These are phyloP conservation scores for Tribolium castaneum DNA, from an alignment of 1,140 invertebrate species.

Conservation along the genomic window DNA sequence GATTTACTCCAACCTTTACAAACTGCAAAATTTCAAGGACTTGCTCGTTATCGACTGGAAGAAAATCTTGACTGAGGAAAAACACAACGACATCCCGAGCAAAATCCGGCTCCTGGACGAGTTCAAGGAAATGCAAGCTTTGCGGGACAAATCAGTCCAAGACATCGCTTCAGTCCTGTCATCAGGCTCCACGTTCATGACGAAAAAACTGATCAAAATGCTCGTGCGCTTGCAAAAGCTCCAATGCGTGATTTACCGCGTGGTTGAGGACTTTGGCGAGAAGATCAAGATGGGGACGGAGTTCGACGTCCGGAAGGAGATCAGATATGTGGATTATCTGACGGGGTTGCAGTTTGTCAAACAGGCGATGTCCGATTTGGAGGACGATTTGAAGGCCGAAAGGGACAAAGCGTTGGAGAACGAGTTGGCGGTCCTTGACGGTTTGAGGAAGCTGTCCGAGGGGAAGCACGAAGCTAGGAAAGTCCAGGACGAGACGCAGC, in stretches of 20 bases:
- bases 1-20: slow-evolving; percentile 50
- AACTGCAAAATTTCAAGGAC: slow-evolving; percentile 50
- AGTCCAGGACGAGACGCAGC: slow-evolving; percentile 51
- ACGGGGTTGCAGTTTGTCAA: slow-evolving; percentile 48
- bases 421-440: slow-evolving; percentile 48
- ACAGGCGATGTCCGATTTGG: slow-evolving; percentile 48
- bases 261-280: slow-evolving; percentile 53
- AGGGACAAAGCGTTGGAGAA: slow-evolving; percentile 49
- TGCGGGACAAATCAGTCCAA: slow-evolving; percentile 48
- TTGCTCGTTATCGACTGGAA: slow-evolving; percentile 54
- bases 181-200: slow-evolving; percentile 50
- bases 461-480: background rate
- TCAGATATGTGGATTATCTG: slow-evolving; percentile 54
- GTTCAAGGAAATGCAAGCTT: slow-evolving; percentile 52
- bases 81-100: slow-evolving; percentile 46
- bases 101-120: slow-evolving; percentile 53
- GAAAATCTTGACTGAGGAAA: slow-evolving; percentile 50
- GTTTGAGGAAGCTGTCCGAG: slow-evolving; percentile 50
- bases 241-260: slow-evolving; percentile 53
- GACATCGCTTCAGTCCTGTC: slow-evolving; percentile 47
- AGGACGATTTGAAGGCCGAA: slow-evolving; percentile 47
- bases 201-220: slow-evolving; percentile 53
- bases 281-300: slow-evolving; percentile 49
- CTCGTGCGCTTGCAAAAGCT: slow-evolving; percentile 55
- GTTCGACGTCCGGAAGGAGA: slow-evolving; percentile 53